Evolutionary conservation across 2,113 vertebrate genomes (phyloP).

Genomic region (Oxyruncus cristatus): DNA sequence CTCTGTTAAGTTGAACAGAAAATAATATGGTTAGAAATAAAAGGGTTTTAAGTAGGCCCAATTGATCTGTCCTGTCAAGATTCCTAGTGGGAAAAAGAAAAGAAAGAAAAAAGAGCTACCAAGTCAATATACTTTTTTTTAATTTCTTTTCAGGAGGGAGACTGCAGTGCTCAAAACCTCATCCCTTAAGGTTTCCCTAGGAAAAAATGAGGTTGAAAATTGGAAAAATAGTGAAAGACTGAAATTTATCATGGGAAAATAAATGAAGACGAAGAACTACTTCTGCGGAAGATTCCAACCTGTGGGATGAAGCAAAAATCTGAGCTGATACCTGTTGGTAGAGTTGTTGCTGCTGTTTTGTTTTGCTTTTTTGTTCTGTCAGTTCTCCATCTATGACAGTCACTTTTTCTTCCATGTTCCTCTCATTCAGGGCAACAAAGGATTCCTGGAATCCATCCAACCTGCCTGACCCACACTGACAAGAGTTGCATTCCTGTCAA

Average conservation of each 20-base stretch:
- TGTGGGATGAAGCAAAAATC: not conserved
- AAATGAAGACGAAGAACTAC: not conserved
- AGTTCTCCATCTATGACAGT: rapidly evolving
- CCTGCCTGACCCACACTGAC: not conserved
- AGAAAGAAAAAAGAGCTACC: not conserved
- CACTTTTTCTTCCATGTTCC: not conserved
- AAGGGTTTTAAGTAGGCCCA: not conserved
- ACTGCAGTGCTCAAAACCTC: not conserved
- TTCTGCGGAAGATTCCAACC: not conserved
- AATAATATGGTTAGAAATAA: constrained; percentile 4
- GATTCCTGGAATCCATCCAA: not conserved
- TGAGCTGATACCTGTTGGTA: not conserved
- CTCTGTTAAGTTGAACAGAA: not conserved
- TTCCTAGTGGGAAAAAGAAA: not conserved
- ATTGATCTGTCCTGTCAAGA: constrained; percentile 4
- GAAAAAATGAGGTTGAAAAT: not conserved
- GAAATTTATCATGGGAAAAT: not conserved
- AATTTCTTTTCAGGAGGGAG: not conserved
- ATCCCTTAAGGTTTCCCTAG: not conserved
- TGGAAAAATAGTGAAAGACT: not conserved
- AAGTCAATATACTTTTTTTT: not conserved
- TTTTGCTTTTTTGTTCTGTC: not conserved
- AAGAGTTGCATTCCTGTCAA: not conserved
- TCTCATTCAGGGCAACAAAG: not conserved
- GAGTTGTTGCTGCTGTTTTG: not conserved